Evolutionary conservation across 2,113 vertebrate species (phyloP).

Genomic region (Ibidorhyncha struthersii): DNA sequence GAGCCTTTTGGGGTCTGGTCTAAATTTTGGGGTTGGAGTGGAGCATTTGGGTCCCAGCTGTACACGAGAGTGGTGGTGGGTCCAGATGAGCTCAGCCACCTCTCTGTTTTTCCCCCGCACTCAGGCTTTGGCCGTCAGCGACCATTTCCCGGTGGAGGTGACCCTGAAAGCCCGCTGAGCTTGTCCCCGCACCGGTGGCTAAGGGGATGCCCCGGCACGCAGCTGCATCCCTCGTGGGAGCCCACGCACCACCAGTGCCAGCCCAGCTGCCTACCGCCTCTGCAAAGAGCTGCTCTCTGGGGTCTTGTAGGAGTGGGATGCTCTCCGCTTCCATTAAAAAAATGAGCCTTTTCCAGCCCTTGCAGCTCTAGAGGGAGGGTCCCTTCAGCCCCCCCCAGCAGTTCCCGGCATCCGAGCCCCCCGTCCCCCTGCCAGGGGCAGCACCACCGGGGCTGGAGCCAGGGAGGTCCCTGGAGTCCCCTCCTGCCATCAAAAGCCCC

Average conservation of each 20-base stretch:
- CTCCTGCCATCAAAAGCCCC: background rate
- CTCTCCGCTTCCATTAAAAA: conserved; percentile 20
- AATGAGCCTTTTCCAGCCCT: background rate
- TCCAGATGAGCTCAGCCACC: background rate
- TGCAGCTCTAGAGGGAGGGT: background rate
- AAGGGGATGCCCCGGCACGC: fast-evolving
- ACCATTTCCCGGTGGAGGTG: conserved; percentile 88
- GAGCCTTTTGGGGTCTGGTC: background rate
- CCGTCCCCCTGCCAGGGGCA: background rate
- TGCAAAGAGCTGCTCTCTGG: fast-evolving
- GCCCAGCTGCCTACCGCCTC: fast-evolving
- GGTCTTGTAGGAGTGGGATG: background rate
- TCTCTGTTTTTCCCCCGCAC: background rate
- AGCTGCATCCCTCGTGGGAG: fast-evolving
- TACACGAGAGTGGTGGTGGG: fast-evolving
- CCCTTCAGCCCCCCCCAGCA: background rate
- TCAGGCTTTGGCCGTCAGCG: conserved; percentile 83
- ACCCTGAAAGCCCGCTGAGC: conserved; percentile 30
- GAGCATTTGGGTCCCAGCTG: fast-evolving
- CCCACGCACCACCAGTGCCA: fast-evolving
- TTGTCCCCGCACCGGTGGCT: fast-evolving
- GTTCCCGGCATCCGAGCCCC: fast-evolving
- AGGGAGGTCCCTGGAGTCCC: background rate
- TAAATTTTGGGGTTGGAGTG: background rate
- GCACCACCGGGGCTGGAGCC: background rate